phyloP scores from a whole-genome alignment of 2,113 vertebrate genomes.

The Redunca redunca region DNA sequence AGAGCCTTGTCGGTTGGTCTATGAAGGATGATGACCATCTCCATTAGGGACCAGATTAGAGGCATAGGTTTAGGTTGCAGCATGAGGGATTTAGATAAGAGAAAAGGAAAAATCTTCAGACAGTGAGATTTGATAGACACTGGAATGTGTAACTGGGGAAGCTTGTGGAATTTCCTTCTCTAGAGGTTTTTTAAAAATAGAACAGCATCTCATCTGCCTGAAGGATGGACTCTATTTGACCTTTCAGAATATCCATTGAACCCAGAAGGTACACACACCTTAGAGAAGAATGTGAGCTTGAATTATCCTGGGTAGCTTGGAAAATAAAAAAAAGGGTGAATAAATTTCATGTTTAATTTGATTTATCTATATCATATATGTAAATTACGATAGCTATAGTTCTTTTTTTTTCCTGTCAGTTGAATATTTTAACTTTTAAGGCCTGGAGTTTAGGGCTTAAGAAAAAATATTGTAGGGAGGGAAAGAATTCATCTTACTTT shows the following conservation, averaged over 20 bases:
- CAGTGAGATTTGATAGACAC: conserved; percentile 43
- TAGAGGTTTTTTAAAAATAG: conserved; percentile 62
- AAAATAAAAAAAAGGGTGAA: neutral
- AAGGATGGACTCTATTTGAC: conserved; percentile 67
- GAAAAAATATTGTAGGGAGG: neutral
- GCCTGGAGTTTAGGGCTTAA: conserved; percentile 1
- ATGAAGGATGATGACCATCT: neutral
- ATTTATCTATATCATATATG: neutral
- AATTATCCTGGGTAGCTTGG: neutral
- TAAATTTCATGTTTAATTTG: neutral
- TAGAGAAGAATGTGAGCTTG: neutral
- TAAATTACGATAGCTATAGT: neutral
- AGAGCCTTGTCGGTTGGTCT: neutral
- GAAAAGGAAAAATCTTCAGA: conserved; percentile 65
- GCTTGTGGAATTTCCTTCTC: conserved; percentile 69
- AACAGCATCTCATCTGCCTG: conserved; percentile 50
- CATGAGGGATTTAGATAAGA: conserved; percentile 64
- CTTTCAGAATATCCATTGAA: conserved; percentile 21
- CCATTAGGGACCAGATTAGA: conserved; percentile 33
- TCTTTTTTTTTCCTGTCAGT: neutral
- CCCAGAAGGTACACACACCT: neutral
- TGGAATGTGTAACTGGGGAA: conserved; percentile 52
- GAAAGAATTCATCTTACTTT: conserved; percentile 22
- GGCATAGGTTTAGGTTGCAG: neutral
- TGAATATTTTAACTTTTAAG: conserved; percentile 50